These are phyloP conservation scores for Melanerpes aurifrons DNA, from an alignment of 2,113 vertebrate genomes.

Conservation along the genomic window DNA sequence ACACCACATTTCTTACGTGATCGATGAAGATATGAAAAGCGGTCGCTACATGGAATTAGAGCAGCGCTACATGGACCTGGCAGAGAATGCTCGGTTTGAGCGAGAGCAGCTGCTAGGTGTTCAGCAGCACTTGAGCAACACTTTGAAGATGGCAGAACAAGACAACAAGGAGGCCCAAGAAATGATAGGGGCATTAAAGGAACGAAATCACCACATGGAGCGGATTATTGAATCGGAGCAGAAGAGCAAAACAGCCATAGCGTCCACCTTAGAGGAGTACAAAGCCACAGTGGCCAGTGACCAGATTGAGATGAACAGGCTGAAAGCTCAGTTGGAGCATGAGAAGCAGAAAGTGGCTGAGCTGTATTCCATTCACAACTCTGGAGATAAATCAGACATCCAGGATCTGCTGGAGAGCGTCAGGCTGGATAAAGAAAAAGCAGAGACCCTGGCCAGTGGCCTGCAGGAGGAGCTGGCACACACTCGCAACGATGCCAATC, in stretches of 20 bases:
- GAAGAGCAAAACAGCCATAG: constrained; percentile 83
- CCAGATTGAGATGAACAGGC: constrained; percentile 88
- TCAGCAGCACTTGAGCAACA: constrained; percentile 95
- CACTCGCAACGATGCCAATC: constrained; percentile 82
- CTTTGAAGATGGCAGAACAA: constrained; percentile 95
- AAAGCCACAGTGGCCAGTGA: constrained; percentile 84
- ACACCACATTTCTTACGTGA: constrained; percentile 85
- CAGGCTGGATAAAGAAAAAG: constrained; percentile 90
- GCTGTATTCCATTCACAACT: constrained; percentile 90
- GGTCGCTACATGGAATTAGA: constrained; percentile 95
- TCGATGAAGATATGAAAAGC: constrained; percentile 93
- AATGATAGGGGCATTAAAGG: constrained; percentile 90
- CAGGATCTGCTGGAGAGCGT: constrained; percentile 91
- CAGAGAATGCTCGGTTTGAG: constrained; percentile 91
- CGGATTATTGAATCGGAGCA: constrained; percentile 89
- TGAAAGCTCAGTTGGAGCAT: constrained; percentile 89
- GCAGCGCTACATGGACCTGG: constrained; percentile 90
- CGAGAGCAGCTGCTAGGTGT: constrained; percentile 93
- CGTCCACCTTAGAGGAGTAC: constrained; percentile 86
- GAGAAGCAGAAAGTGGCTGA: constrained; percentile 92
- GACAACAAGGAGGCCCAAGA: constrained; percentile 95
- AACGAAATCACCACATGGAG: constrained; percentile 94
- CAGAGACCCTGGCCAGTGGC: constrained; percentile 84
- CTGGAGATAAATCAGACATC: constrained; percentile 90
- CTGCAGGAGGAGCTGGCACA: constrained; percentile 89